A percentile compares a stretch with the other conserved stretches of the same genome.
These are phyloP conservation scores for Drosophila suzukii DNA, from an alignment of 1,140 invertebrate species.

Conservation along the genomic window DNA sequence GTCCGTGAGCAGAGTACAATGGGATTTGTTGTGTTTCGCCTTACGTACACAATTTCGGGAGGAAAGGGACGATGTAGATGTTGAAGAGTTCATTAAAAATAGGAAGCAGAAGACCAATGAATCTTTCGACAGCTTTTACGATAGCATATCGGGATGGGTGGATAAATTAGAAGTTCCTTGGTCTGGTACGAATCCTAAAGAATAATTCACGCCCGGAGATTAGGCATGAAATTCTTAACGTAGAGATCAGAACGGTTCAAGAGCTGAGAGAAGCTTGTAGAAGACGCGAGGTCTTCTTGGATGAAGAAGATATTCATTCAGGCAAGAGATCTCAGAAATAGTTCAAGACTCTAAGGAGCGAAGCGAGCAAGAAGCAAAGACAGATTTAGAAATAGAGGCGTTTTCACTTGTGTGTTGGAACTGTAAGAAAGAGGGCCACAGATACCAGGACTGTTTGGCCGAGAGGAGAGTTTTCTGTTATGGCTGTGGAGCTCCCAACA, in stretches of 20 bases:
- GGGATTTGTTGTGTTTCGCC: no score
- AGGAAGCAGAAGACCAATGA: slow-evolving; percentile 3
- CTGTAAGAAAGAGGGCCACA: slow-evolving; percentile 1
- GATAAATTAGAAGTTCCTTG: not conserved
- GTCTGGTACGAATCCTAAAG: not conserved
- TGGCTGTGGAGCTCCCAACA: no score
- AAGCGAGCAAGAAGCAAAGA: not conserved
- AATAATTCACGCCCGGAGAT: no score
- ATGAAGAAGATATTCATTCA: not conserved
- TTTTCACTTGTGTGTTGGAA: slow-evolving; percentile 1
- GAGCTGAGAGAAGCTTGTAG: no score
- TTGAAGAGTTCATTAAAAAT: not conserved
- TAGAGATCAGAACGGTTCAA: no score
- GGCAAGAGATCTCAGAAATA: not conserved
- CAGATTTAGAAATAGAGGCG: not conserved
- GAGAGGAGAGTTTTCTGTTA: no score
- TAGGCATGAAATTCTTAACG: no score
- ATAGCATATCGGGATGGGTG: not conserved
- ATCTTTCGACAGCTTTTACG: not conserved
- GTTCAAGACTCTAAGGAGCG: not conserved
- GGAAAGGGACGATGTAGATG: slow-evolving; percentile 3
- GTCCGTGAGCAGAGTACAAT: no score
- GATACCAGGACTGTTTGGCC: not conserved
- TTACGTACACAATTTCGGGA: not conserved
- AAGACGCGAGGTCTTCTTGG: no score